Evolutionary conservation across 2,888 invertebrate species (phyloP).

Genomic region (Fragum fragum): DNA sequence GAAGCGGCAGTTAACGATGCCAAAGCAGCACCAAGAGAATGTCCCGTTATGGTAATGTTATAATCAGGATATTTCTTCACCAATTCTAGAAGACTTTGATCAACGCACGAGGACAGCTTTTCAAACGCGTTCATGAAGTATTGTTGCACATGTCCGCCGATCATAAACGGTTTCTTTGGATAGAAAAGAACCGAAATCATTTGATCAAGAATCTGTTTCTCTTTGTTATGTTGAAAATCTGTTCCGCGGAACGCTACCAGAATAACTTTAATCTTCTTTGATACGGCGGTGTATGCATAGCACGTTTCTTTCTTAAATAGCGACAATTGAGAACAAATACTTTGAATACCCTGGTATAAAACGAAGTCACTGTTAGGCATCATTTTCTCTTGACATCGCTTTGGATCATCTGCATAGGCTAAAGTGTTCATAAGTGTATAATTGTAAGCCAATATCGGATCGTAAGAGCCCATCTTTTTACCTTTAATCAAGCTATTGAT

Average conservation of each 20-base stretch:
- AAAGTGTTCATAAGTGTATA: constrained; percentile 2
- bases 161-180: constrained; percentile 4
- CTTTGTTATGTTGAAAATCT: background rate
- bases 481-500: background rate
- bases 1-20: constrained; percentile 42
- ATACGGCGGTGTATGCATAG: constrained; percentile 31
- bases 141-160: constrained; percentile 39
- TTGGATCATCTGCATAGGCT: constrained; percentile 10
- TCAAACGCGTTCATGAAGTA: constrained; percentile 45
- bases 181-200: background rate
- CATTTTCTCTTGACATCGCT: background rate
- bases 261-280: background rate
- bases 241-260: constrained; percentile 16
- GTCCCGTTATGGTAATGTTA: constrained; percentile 44
- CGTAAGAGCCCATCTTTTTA: background rate
- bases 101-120: constrained; percentile 32
- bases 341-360: background rate
- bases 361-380: background rate
- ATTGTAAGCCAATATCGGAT: constrained; percentile 1
- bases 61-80: constrained; percentile 29
- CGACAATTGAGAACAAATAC: background rate
- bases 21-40: constrained; percentile 49
- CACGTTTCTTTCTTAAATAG: constrained; percentile 10
- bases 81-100: constrained; percentile 14
- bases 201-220: constrained; percentile 11